Percentiles rank a stretch among this genome's conserved stretches.
Conservation (phyloP, 1,140 invertebrate genomes). For the Plectrocnemia conspersa region DNA sequence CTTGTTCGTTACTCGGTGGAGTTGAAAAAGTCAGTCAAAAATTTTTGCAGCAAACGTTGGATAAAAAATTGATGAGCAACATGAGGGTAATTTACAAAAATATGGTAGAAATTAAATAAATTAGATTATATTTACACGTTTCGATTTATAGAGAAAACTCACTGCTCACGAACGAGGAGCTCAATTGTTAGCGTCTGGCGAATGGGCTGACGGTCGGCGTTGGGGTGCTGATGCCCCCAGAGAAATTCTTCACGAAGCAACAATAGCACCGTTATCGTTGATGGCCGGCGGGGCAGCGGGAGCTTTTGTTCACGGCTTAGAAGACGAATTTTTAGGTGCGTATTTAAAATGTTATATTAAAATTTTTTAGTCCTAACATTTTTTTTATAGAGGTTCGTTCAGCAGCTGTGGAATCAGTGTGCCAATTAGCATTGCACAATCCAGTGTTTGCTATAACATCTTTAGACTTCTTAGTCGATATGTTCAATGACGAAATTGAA, state of each 20-base stretch:
- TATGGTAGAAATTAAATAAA: not conserved
- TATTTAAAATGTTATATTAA: conserved; percentile 5
- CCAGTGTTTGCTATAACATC: conserved; percentile 80
- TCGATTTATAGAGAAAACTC: conserved; percentile 53
- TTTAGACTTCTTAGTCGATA: conserved; percentile 95
- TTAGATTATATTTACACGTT: too few species aligned
- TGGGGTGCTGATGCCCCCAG: conserved; percentile 87
- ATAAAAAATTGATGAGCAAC: conserved; percentile 98
- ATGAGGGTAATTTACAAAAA: conserved; percentile 67
- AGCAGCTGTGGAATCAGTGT: conserved; percentile 90
- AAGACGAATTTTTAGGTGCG: conserved; percentile 92
- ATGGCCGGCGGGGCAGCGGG: conserved; percentile 94
- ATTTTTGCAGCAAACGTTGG: conserved; percentile 92
- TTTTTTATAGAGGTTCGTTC: conserved; percentile 79
- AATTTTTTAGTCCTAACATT: conserved; percentile 2
- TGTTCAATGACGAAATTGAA: conserved; percentile 99
- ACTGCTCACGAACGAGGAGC: conserved; percentile 82
- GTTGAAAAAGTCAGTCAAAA: conserved; percentile 82
- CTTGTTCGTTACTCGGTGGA: conserved; percentile 76
- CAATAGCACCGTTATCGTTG: conserved; percentile 66
- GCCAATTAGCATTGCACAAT: conserved; percentile 79
- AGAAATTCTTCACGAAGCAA: conserved; percentile 64
- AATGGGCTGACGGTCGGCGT: conserved; percentile 87
- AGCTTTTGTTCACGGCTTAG: conserved; percentile 96
- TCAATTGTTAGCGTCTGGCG: conserved; percentile 73